A percentile compares a stretch with the other conserved stretches of the same genome.
These are phyloP conservation scores for Frankliniella fusca DNA, from an alignment of 2,888 invertebrate species.

Conservation along the genomic window DNA sequence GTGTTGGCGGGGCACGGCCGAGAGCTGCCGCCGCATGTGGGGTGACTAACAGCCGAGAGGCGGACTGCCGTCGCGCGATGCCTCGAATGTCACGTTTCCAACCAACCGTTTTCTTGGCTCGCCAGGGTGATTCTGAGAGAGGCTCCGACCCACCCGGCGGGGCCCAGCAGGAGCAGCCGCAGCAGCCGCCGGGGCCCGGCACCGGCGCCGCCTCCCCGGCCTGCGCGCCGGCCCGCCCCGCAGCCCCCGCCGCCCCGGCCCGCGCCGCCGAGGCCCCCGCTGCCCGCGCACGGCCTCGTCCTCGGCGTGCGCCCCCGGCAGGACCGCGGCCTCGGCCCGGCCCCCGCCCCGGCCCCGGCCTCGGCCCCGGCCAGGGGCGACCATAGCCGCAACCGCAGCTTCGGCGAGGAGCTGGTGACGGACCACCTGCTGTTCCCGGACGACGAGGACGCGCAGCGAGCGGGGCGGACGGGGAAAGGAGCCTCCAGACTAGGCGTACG, in stretches of 20 bases:
- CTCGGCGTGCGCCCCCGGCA: too few relatives aligned
- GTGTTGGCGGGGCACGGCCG: too few relatives aligned
- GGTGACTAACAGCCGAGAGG: too few relatives aligned
- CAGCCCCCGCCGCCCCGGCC: not conserved
- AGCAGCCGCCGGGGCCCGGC: slow-evolving; percentile 19
- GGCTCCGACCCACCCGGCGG: slow-evolving; percentile 17
- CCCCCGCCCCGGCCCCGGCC: not conserved
- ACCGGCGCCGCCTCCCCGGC: slow-evolving; percentile 5
- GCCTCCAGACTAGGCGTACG: too few relatives aligned
- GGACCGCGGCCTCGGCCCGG: not conserved
- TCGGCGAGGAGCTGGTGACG: not conserved
- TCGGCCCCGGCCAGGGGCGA: not conserved
- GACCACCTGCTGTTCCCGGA: slow-evolving; percentile 6
- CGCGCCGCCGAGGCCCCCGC: slow-evolving; percentile 4
- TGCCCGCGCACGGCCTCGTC: not conserved
- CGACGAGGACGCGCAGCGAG: not conserved
- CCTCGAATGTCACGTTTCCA: not conserved
- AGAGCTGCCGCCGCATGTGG: too few relatives aligned
- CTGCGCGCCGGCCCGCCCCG: slow-evolving; percentile 7
- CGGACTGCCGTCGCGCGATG: not conserved
- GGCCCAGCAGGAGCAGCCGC: slow-evolving; percentile 19
- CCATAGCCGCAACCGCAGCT: not conserved
- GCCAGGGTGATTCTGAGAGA: slow-evolving; percentile 23
- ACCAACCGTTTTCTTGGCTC: too few relatives aligned
- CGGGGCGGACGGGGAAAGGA: not conserved